Conservation (phyloP, 2,797 vertebrate genomes). For the Crenichthys baileyi region DNA sequence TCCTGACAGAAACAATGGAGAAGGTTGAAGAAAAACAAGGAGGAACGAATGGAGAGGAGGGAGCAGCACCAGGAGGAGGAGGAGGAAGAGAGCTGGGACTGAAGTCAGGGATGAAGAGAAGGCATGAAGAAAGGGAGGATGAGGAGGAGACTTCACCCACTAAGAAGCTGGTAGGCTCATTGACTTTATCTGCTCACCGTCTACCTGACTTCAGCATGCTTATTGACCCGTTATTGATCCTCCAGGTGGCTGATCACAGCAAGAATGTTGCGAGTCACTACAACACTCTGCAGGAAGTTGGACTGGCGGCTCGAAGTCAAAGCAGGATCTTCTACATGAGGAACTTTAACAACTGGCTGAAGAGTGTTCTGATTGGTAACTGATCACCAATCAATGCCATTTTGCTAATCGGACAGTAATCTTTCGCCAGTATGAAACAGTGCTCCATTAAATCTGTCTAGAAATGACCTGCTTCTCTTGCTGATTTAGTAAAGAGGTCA, state of each 20-base stretch:
- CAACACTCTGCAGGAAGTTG: slow-evolving; percentile 92
- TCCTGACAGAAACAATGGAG: background rate
- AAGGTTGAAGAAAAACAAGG: slow-evolving; percentile 3
- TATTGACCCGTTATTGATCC: background rate
- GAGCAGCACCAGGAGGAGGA: background rate
- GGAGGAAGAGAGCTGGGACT: background rate
- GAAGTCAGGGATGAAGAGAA: slow-evolving; percentile 30
- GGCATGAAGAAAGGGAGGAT: slow-evolving; percentile 25
- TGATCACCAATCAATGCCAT: background rate
- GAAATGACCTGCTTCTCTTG: background rate
- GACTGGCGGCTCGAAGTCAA: slow-evolving; percentile 88
- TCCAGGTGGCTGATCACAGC: slow-evolving; percentile 78
- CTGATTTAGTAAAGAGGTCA: background rate
- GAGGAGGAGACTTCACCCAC: background rate
- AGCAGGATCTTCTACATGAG: slow-evolving; percentile 95
- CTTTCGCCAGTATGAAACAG: background rate
- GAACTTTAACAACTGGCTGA: slow-evolving; percentile 99
- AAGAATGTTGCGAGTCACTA: slow-evolving; percentile 92
- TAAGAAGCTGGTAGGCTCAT: slow-evolving; percentile 33
- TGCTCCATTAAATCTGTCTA: background rate
- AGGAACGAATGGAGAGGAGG: background rate
- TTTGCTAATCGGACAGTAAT: background rate
- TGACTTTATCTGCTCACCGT: background rate
- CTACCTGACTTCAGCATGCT: background rate
- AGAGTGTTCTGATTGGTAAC: slow-evolving; percentile 94